Evolutionary conservation across 2,797 vertebrate species (phyloP), one percentile per base, ranked within the genome.

Genomic region (Aratinga solstitialis): DNA sequence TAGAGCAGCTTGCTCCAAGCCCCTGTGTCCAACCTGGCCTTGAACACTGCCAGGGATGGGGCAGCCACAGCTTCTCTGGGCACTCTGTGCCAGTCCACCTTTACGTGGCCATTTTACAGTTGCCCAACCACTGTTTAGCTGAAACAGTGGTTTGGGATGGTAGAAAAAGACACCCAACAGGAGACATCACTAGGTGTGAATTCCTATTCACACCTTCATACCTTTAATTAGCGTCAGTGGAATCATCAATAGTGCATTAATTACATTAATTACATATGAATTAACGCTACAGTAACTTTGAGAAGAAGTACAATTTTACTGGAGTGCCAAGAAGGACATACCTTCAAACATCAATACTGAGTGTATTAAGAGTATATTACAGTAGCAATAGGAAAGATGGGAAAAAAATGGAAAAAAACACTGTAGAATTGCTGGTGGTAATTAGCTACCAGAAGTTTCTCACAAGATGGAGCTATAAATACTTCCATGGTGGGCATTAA

Each of bases 131-230:
- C 36, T 18, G 20, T 42, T 84, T 40, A 84, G 50, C 90, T 87
- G 75, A 56, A 68, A 36, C 4, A 0, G 9, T 45, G 71, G 42
- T 11, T 3, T 86, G 76, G 62, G 42, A 15, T 36, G 34, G 40
- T 45, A 77, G 69, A 19, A 75, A 67, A 86, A 63, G 50, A 88
- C 22, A 84, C 16, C 20, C 79, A 91, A 59, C 8, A 47, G 80
- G 81, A 53, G 88, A 40, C n/a, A 26, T 10, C 3, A 2, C 48
- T 29, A 32, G 45, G 83, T 84, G 83, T 81, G 66, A 92, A 93
- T 87, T 93, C 59, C 50, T 63, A 5, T 94, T 95, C 93, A 48
- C 89, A 94, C 71, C 63, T 94, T 95, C 93, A 48, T 87, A 94
- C 59, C 59, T 93, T 77, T 93, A 95, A 94, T 94, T 90, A 94